Base-by-base conservation (phyloP, 92 coral and sea anemone species). In the Plumapathes pennacea region DNA sequence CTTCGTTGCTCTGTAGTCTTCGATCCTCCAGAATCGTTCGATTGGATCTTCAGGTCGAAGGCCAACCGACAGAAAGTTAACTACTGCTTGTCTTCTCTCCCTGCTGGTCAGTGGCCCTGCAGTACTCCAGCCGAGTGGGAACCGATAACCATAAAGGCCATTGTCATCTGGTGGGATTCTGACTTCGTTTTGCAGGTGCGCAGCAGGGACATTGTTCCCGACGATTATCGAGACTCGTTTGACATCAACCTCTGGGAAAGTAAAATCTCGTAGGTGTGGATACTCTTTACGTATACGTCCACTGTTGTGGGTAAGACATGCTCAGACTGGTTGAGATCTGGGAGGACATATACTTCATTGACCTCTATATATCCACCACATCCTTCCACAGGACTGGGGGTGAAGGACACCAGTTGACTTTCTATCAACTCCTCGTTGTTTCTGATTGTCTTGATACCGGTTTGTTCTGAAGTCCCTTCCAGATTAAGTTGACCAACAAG, bases 21-120 rank as follows among this genome's bases (percentile, higher is more conserved):
- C 90, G 12, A 77, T 32, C 10, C 46, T 64, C 89, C 76, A 83
- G 34, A 83, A 76, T 15, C 44, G 50, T 37, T 76, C 84, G 8
- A 76, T 37, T 25, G 49, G 84, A 1, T 70, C 65, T 11, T 65
- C 66, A 13, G 64, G 44, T 42, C 29, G 67, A 25, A 22, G 25
- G 9, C 62, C 66, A 4, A 53, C 37, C 10, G 74, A 29, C 1
- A 52, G 24, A n/a, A 21, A 63, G 43, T 53, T 73, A 2, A 53
- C 37, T 14, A 14, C 22, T 23, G 38, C 36, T 45, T 19, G 0
- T 4, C 18, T 26, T 23, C 12, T 38, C 10, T 33, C 34, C 11
- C 14, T 37, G 10, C 15, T 3, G 46, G 24, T 38, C 1, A 51
- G 10, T 20, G 75, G 67, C 26, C 82, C 75, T 25, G 48, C 38